Percentiles rank a stretch among this genome's conserved stretches.
phyloP scores from a whole-genome alignment of 1,140 invertebrate species.

The Drosophila carrolli region DNA sequence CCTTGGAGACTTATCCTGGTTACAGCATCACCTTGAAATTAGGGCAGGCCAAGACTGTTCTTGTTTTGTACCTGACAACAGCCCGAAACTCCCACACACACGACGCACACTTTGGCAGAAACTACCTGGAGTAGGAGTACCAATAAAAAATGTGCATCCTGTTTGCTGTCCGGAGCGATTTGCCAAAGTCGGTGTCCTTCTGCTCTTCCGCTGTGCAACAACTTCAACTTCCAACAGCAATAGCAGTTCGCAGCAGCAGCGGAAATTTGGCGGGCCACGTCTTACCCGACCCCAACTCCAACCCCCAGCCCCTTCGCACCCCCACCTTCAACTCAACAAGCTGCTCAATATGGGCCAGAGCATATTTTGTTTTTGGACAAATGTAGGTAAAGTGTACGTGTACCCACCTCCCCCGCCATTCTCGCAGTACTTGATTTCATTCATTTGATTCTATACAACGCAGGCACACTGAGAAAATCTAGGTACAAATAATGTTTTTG shows the following conservation, averaged over 20 bases:
- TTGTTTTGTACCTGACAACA: slow-evolving; percentile 31
- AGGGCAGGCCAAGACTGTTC: slow-evolving; percentile 39
- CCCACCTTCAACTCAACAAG: neutral
- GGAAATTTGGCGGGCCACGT: slow-evolving; percentile 26
- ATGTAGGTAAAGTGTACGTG: slow-evolving; percentile 58
- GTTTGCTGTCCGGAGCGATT: slow-evolving; percentile 42
- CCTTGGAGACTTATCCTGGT: neutral
- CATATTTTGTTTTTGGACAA: slow-evolving; percentile 24
- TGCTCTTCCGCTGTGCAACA: slow-evolving; percentile 70
- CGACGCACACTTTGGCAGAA: neutral
- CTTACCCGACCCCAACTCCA: neutral
- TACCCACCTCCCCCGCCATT: slow-evolving; percentile 6
- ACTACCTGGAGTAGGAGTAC: slow-evolving; percentile 37
- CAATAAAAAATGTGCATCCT: slow-evolving; percentile 62
- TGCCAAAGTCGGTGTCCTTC: slow-evolving; percentile 67
- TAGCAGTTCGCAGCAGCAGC: slow-evolving; percentile 9
- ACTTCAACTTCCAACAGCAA: slow-evolving; percentile 21
- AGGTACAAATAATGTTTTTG: too few relatives aligned
- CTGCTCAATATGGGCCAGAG: slow-evolving; percentile 43
- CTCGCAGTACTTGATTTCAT: slow-evolving; percentile 65
- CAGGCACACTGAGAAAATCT: slow-evolving; percentile 7
- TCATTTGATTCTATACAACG: slow-evolving; percentile 51
- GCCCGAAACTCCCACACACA: slow-evolving; percentile 1
- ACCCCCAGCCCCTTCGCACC: neutral
- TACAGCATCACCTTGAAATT: slow-evolving; percentile 26